Base-by-base conservation (phyloP, 2,797 vertebrate genomes). In the Nyctibius grandis region DNA sequence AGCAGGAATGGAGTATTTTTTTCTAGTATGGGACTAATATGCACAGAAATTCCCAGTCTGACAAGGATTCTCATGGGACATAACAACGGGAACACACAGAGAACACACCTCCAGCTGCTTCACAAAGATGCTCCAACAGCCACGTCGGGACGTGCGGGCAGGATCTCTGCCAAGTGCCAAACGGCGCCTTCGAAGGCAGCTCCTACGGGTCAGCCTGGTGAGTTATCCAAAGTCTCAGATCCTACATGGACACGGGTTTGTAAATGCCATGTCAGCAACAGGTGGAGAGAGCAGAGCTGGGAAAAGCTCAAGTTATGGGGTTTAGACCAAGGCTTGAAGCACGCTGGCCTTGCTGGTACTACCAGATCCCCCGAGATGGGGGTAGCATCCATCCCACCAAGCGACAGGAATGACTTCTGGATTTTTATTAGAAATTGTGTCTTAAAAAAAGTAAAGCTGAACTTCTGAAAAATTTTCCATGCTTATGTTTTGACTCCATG, bases 111-210 rank as follows among this genome's bases (percentile, higher is more conserved):
- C 44, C 89, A 15, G 42, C 54, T 59, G 64, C 82, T 38, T 31
- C 11, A 2, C 81, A 65, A 21, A 44, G 61, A 15, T 5, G 74
- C 50, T 63, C 12, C 40, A 33, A 11, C 20, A 68, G 33, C 57
- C 69, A 16, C 23, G 0, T 4, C 0, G 5, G 60, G 60, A 54
- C 4, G 0, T 1, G 56, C 0, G 0, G 40, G n/a, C n/a, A 54
- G 65, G 48, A 72, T 7, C 48, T 9, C 2, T 11, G 8, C 33
- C 1, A 69, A 68, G 50, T 3, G 31, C 48, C 65, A 25, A 44
- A 3, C 0, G 1, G 48, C 36, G 11, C 28, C 16, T 54, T 9
- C 21, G 4, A 31, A 53, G 38, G 59, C 64, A 73, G 45, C 38
- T 91, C 75, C 76, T 19, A 16, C 1, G 0, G 38, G 16, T 31